Evolutionary conservation across 2,888 invertebrate genomes (phyloP), one percentile per base, ranked within the genome.

Genomic region (Spodoptera littoralis): DNA sequence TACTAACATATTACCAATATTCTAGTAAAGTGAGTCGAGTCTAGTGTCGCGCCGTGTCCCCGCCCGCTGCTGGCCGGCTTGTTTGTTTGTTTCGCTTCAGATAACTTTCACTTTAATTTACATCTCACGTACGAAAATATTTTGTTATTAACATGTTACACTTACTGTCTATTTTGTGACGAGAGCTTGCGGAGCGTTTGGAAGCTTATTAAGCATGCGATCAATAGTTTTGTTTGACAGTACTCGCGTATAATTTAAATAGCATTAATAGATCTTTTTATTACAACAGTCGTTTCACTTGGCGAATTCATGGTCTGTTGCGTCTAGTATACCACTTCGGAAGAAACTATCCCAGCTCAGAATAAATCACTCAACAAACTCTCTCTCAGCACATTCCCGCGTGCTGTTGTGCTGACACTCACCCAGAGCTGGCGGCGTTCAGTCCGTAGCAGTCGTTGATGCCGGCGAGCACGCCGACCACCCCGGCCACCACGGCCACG

Each of bases 391-490:
- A 13, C n/a, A 56, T 11, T 44, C 42, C 27, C 3, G 27, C 5
- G 27, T 27, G 27, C 3, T 27, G 27, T 27, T 4, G 27, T 27
- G 27, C 11, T 11, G 11, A 9, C 43, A 82, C 92, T 85, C 65
- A 94, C 93, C 91, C 86, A 49, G 84, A 86, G 49, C 84, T 79
- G 12, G 81, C 85, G 44, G 80, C 85, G 58, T 92, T 88, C 9
- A 94, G 79, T 66, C 94, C 94, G 61, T 95, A 96, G 84, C 95
- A 95, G 77, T 95, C 95, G 73, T 94, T 95, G 76, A 96, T 95
- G 52, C 95, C 95, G 70, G 96, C 96, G 9, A 96, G 90, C 54
- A 96, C 95, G 4, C 96, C 96, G 5, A 96, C 91, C 0, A 93
- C 92, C 1, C 96, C 96, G 0, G 96, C 95, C 6, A 95, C 95